Conservation (phyloP, 2,797 vertebrate species). For the Oreochromis grahami region DNA sequence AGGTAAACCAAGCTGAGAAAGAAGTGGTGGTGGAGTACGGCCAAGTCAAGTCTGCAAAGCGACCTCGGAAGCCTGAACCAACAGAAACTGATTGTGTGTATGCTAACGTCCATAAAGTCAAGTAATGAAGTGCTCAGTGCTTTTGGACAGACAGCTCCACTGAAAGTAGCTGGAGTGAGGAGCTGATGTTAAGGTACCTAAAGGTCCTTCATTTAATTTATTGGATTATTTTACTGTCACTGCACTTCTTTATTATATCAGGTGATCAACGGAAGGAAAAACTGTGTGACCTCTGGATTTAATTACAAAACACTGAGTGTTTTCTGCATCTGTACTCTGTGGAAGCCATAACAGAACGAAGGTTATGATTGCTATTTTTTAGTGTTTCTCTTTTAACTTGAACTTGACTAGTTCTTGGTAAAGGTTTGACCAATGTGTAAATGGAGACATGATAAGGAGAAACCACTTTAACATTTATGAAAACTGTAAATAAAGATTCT, state of each 20-base stretch:
- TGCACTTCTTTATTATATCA: neutral
- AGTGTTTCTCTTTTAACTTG: too few relatives aligned
- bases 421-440: neutral
- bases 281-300: neutral
- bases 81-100: constrained; percentile 25
- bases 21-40: constrained; percentile 44
- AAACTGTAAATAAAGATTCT: neutral
- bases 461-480: rapidly evolving
- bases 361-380: too few relatives aligned
- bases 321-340: neutral
- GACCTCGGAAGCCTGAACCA: neutral
- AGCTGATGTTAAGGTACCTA: neutral
- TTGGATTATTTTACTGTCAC: neutral
- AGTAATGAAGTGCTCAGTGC: neutral
- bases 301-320: neutral
- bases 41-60: constrained; percentile 29
- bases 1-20: neutral
- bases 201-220: neutral
- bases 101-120: neutral
- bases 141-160: neutral
- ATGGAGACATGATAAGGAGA: neutral
- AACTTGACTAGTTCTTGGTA: neutral
- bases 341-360: neutral
- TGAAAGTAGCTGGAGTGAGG: neutral
- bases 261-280: neutral